phyloP scores from a whole-genome alignment of 37 sponge, comb jelly and placozoan species.

The Diacarnus erythraeanus region DNA sequence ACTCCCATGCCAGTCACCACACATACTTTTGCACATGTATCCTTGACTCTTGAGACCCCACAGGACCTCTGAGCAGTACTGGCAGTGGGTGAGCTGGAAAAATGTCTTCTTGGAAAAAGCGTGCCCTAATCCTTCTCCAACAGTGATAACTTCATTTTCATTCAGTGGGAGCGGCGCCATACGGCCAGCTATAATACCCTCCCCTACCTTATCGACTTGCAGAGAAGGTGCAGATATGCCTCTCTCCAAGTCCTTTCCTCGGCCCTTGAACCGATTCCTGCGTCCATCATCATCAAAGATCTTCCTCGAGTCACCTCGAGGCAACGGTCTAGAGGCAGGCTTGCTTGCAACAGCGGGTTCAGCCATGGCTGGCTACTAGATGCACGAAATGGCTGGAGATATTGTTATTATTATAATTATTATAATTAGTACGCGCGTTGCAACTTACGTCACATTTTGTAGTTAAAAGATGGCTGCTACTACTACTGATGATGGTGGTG shows the following conservation, averaged over 20 bases:
- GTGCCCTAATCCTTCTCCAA: slow-evolving; percentile 54
- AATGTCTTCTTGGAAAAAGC: slow-evolving; percentile 72
- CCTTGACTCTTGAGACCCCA: slow-evolving; percentile 87
- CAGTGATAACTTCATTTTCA: slow-evolving; percentile 21
- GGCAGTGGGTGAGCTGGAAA: slow-evolving; percentile 82
- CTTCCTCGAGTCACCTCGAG: slow-evolving; percentile 21
- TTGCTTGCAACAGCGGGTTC: not conserved
- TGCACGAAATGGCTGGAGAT: too few relatives aligned
- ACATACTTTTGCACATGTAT: slow-evolving; percentile 60
- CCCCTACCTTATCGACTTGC: not conserved
- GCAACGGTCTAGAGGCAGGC: not conserved
- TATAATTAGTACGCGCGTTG: not conserved
- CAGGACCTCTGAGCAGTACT: slow-evolving; percentile 82
- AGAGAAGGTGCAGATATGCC: slow-evolving; percentile 36
- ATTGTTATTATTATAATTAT: too few relatives aligned
- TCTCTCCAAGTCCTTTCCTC: slow-evolving; percentile 23
- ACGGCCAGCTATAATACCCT: not conserved
- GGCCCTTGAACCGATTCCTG: slow-evolving; percentile 24
- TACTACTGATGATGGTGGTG: not conserved
- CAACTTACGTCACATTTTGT: not conserved
- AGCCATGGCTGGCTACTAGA: not conserved
- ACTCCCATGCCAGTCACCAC: too few relatives aligned
- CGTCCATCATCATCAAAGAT: slow-evolving; percentile 7
- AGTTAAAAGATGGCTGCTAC: not conserved
- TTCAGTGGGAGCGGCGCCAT: slow-evolving; percentile 24